Evolutionary conservation across 1,140 invertebrate species (phyloP), one percentile per base, ranked within the genome.

Genomic region (Aphelinus certus): DNA sequence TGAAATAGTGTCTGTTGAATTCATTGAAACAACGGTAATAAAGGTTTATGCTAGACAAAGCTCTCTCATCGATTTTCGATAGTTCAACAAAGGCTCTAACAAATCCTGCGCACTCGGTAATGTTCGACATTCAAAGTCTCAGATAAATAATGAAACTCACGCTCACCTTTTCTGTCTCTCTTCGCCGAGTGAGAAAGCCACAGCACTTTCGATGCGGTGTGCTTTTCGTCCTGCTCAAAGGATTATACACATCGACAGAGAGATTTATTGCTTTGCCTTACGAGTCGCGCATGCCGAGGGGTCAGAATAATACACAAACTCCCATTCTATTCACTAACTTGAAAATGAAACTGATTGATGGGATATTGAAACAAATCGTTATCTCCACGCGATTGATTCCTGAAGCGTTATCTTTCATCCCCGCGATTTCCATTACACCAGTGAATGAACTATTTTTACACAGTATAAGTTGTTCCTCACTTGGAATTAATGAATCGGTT

Each of bases 61-160:
- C 57, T 61, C 46, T 3, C n/a, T 61, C n/a, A 70, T 70, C 67
- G 67, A 70, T 61, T 61, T 61, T 61, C 57, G 57, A 70, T 70
- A 70, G 67, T 61, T 70, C 9, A 70, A 70, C 67, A 70, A 61
- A 70, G 4, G 67, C 45, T 60, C 57, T 70, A 26, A 51, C 57
- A 70, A 70, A 61, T 61, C 26, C 57, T 5, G 3, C 7, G 7
- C 57, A 0, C 48, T 70, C 47, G 55, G n/a, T 70, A 70, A 70
- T 61, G 47, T 70, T 70, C 47, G 26, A 48, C 47, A 70, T 70
- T 70, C 57, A 42, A 70, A 61, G 56, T 49, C 57, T 60, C 67
- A 60, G 46, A 69, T 69, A 69, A 69, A 69, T 57, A 69, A 60
- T 69, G 67, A 60, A 69, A 69, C 47, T 70, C 57, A 9, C 67